phyloP scores from a whole-genome alignment of 37 sponge, comb jelly and placozoan species.

The Lycopodina hypogea region DNA sequence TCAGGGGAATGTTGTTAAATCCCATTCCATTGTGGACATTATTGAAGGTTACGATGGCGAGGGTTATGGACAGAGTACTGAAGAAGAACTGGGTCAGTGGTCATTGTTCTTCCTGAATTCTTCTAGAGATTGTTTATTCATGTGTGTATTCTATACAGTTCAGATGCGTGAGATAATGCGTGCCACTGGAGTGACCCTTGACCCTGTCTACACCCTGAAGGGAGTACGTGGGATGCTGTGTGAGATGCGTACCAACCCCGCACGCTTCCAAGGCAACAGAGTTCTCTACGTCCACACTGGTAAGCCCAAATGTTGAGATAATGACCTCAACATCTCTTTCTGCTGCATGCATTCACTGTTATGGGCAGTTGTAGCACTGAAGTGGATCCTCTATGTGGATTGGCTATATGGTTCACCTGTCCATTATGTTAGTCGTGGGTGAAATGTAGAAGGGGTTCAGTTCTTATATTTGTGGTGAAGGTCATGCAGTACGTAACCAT shows the following conservation, averaged over 20 bases:
- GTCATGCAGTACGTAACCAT: no score
- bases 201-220: conserved; percentile 82
- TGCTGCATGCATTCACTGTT: neutral
- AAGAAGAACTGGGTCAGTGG: conserved; percentile 62
- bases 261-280: conserved; percentile 63
- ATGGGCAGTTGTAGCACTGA: no score
- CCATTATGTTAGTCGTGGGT: no score
- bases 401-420: no score
- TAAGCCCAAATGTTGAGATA: neutral
- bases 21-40: conserved; percentile 54
- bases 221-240: conserved; percentile 81
- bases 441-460: no score
- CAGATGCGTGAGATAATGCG: conserved; percentile 38
- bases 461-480: no score
- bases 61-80: conserved; percentile 79
- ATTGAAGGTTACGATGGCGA: conserved; percentile 82
- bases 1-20: conserved; percentile 6
- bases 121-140: neutral
- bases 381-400: no score
- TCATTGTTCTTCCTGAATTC: neutral
- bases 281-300: conserved; percentile 92
- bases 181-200: conserved; percentile 71
- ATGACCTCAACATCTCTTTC: neutral
- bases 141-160: neutral
- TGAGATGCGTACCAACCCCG: conserved; percentile 65